Conservation (phyloP, 2,888 invertebrate genomes). For the Creontiades dilutus region DNA sequence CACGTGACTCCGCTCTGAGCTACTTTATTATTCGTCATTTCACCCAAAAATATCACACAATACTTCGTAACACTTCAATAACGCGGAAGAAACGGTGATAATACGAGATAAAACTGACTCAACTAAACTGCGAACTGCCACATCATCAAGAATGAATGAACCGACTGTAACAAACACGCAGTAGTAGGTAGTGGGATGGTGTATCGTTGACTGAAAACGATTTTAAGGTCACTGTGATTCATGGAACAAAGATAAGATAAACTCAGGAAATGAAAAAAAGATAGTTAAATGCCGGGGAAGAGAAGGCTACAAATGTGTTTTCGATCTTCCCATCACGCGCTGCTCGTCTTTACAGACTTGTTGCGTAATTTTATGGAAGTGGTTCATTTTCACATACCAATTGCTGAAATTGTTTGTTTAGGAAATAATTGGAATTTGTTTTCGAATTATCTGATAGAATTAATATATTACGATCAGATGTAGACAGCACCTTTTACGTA, state of each 20-base stretch:
- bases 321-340: neutral
- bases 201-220: neutral
- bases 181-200: neutral
- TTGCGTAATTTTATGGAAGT: neutral
- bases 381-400: neutral
- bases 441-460: no score
- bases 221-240: conserved; percentile 46
- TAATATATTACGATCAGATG: no score
- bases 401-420: neutral
- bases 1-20: conserved; percentile 32
- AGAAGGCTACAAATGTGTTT: conserved; percentile 11
- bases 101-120: no score
- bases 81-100: no score
- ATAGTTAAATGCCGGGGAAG: conserved; percentile 4
- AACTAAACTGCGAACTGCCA: neutral
- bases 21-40: conserved; percentile 49
- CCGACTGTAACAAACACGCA: neutral
- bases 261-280: conserved; percentile 53
- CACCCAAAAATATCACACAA: no score
- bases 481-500: no score
- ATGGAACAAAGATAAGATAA: conserved; percentile 56
- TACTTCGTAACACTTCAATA: no score
- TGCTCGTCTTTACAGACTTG: neutral
- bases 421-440: neutral
- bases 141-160: neutral